A percentile compares a stretch with the other conserved stretches of the same genome.
These are phyloP conservation scores for Pithys albifrons DNA, from an alignment of 2,113 vertebrate species.

Conservation along the genomic window DNA sequence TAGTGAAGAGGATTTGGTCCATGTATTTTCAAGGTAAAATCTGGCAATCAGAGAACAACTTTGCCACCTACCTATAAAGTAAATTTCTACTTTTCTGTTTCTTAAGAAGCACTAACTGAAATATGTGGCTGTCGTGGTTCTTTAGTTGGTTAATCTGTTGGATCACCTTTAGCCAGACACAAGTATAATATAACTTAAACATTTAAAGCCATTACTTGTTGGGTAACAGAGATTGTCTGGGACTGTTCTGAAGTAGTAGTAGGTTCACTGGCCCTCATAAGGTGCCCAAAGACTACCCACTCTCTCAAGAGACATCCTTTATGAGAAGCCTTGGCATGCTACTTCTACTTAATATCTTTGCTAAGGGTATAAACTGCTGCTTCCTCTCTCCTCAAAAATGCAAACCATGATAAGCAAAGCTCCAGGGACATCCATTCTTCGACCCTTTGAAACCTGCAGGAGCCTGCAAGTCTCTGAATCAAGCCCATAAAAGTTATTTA, in stretches of 20 bases:
- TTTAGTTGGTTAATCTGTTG: not conserved
- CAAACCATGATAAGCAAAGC: not conserved
- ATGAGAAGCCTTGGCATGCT: not conserved
- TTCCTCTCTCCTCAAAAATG: not conserved
- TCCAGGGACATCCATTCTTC: not conserved
- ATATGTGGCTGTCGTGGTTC: not conserved
- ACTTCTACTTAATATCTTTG: not conserved
- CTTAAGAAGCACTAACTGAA: not conserved
- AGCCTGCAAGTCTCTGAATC: not conserved
- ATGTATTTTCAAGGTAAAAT: not conserved
- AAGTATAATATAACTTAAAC: not conserved
- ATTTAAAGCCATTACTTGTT: not conserved
- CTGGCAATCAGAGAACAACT: not conserved
- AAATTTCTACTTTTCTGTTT: not conserved
- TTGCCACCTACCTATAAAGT: not conserved
- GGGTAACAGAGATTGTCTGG: not conserved
- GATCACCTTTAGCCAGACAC: not conserved
- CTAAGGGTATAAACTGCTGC: not conserved
- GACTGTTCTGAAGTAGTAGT: not conserved
- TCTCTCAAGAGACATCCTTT: not conserved
- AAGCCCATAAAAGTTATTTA: not conserved
- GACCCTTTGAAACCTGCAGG: not conserved
- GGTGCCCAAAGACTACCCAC: too few relatives aligned
- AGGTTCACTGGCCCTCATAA: not conserved
- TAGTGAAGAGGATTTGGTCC: not conserved